Percentiles rank a stretch among this genome's conserved stretches.
Conservation (phyloP, 2,797 vertebrate species). For the Chaetophractus vellerosus region DNA sequence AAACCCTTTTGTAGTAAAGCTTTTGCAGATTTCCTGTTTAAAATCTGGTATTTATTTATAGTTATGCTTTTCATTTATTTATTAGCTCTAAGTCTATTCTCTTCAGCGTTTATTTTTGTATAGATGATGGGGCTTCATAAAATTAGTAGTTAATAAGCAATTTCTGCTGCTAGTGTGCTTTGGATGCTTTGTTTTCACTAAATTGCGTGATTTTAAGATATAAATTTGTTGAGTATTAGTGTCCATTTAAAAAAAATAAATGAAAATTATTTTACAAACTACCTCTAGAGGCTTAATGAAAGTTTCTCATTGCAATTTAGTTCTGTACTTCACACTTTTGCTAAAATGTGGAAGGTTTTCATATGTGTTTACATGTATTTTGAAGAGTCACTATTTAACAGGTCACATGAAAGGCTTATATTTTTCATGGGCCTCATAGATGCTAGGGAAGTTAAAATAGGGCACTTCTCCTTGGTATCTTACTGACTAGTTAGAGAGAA, state of each 20-base stretch:
- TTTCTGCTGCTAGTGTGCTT: slow-evolving; percentile 20
- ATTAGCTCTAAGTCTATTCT: slow-evolving; percentile 39
- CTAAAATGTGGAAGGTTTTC: slow-evolving; percentile 37
- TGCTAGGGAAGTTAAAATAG: neutral
- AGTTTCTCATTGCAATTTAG: slow-evolving; percentile 31
- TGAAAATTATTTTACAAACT: neutral
- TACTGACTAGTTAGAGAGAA: neutral
- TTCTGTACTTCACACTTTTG: slow-evolving; percentile 1
- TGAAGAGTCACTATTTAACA: slow-evolving; percentile 15
- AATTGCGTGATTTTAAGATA: slow-evolving; percentile 66
- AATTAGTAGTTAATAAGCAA: slow-evolving; percentile 14
- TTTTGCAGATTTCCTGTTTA: slow-evolving; percentile 32
- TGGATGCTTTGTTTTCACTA: slow-evolving; percentile 49
- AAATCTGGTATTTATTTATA: slow-evolving; percentile 61
- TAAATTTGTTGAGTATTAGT: slow-evolving; percentile 38
- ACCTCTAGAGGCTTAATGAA: slow-evolving; percentile 17
- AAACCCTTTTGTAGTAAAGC: slow-evolving; percentile 44
- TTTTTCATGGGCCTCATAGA: neutral
- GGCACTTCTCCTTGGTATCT: neutral
- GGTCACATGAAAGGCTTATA: neutral
- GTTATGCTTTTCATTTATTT: slow-evolving; percentile 23
- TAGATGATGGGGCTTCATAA: slow-evolving; percentile 24
- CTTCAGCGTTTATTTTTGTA: slow-evolving; percentile 41
- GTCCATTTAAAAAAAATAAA: slow-evolving; percentile 12
- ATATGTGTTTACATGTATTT: neutral